A percentile compares a stretch with the other conserved stretches of the same genome.
Evolutionary conservation across 1,140 invertebrate genomes (phyloP).

Genomic region (Trissolcus basalis): DNA sequence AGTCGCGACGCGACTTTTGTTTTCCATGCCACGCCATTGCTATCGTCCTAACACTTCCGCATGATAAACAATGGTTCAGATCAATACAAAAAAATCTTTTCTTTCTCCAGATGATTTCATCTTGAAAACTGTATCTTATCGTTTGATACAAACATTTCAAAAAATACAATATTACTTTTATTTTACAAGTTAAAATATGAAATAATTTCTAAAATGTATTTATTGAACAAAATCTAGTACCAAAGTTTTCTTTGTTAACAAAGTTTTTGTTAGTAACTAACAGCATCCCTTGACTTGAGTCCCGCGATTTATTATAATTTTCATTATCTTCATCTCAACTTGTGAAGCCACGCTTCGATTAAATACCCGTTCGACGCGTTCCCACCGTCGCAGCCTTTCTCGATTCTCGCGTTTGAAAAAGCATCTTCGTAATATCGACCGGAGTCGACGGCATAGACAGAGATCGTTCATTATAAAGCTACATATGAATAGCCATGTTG

Average conservation of each 20-base stretch:
- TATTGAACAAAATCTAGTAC: too few species aligned
- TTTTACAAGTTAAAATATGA: too few species aligned
- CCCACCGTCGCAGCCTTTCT: slow-evolving; percentile 55
- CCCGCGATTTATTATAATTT: slow-evolving; percentile 59
- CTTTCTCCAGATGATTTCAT: slow-evolving; percentile 2
- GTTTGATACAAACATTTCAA: neutral
- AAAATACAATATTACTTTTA: too few species aligned
- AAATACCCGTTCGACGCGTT: slow-evolving; percentile 59
- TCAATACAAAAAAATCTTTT: slow-evolving; percentile 4
- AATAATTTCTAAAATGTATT: too few species aligned
- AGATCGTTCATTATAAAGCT: slow-evolving; percentile 54
- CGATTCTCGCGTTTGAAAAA: slow-evolving; percentile 54
- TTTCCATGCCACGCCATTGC: slow-evolving; percentile 38
- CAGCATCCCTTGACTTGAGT: slow-evolving; percentile 38
- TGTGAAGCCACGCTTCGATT: slow-evolving; percentile 56
- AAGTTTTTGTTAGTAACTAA: slow-evolving; percentile 32
- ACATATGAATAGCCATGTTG: slow-evolving; percentile 45
- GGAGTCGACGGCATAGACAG: slow-evolving; percentile 47
- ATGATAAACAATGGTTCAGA: slow-evolving; percentile 11
- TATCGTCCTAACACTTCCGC: slow-evolving; percentile 52
- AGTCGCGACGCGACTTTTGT: slow-evolving; percentile 38
- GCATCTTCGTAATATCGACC: slow-evolving; percentile 56
- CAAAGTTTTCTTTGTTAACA: slow-evolving; percentile 37
- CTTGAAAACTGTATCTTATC: neutral
- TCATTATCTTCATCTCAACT: slow-evolving; percentile 59